phyloP scores from a whole-genome alignment of 2,888 invertebrate genomes.

The Rhodophaea formosa region DNA sequence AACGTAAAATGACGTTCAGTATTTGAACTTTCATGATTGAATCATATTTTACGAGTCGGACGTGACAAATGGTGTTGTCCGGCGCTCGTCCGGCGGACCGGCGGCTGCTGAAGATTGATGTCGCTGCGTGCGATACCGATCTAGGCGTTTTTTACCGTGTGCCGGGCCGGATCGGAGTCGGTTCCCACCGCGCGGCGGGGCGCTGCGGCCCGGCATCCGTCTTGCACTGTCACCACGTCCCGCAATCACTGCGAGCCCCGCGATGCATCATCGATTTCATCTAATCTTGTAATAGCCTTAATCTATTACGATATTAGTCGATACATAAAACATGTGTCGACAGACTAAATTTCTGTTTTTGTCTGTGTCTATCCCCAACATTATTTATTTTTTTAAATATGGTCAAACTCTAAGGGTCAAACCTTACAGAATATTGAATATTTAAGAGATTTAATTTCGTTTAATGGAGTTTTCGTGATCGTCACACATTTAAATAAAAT shows the following conservation, averaged over 20 bases:
- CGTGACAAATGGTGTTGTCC: constrained; percentile 39
- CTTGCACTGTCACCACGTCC: constrained; percentile 63
- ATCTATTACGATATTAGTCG: constrained; percentile 6
- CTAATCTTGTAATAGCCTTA: constrained; percentile 10
- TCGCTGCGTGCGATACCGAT: constrained; percentile 55
- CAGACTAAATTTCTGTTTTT: constrained; percentile 9
- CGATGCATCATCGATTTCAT: constrained; percentile 8
- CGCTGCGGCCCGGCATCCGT: constrained; percentile 46
- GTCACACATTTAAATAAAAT: no score
- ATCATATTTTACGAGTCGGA: constrained; percentile 33
- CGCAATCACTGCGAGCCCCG: constrained; percentile 21
- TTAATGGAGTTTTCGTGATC: no score
- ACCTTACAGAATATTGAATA: no score
- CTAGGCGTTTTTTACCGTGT: constrained; percentile 42
- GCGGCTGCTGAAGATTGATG: constrained; percentile 54
- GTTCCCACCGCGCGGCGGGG: constrained; percentile 45
- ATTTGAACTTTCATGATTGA: constrained; percentile 17
- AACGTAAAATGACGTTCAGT: constrained; percentile 20
- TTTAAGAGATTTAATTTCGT: no score
- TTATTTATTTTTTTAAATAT: no score
- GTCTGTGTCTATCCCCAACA: background rate
- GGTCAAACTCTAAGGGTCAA: no score
- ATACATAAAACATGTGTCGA: constrained; percentile 9
- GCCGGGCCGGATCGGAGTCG: constrained; percentile 26
- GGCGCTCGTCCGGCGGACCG: constrained; percentile 22